A percentile compares a stretch with the other conserved stretches of the same genome.
These are phyloP conservation scores for Idaea aversata DNA, from an alignment of 2,888 invertebrate species.

Conservation along the genomic window DNA sequence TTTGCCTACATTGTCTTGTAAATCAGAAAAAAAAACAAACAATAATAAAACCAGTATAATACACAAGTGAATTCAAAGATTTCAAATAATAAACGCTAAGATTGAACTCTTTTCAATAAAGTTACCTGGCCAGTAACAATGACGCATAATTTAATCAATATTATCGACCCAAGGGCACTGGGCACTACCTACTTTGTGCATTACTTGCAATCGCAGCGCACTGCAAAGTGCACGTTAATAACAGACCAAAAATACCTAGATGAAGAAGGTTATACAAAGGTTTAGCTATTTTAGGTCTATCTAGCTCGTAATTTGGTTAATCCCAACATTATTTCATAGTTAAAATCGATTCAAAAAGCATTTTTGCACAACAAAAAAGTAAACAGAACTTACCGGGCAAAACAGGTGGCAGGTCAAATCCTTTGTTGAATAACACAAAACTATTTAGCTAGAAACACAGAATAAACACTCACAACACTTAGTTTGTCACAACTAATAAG, in stretches of 20 bases:
- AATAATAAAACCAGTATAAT: too few relatives aligned
- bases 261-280: not conserved
- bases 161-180: not conserved
- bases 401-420: slow-evolving; percentile 50
- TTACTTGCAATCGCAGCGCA: not conserved
- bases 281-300: not conserved
- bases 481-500: slow-evolving; percentile 22
- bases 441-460: slow-evolving; percentile 29
- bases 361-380: slow-evolving; percentile 7
- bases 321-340: not conserved
- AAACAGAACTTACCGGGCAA: slow-evolving; percentile 60
- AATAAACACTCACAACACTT: slow-evolving; percentile 32
- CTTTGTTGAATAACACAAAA: slow-evolving; percentile 31
- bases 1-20: too few relatives aligned
- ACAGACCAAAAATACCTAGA: too few relatives aligned
- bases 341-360: not conserved
- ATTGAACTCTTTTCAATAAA: not conserved
- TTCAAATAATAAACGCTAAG: not conserved
- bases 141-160: slow-evolving; percentile 46
- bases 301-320: not conserved
- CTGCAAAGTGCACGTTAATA: not conserved
- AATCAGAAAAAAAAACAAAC: too few relatives aligned
- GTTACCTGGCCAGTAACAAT: slow-evolving; percentile 16
- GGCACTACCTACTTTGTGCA: not conserved
- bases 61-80: not conserved